Conservation (phyloP, 2,888 invertebrate genomes). For the Therioaphis trifolii region DNA sequence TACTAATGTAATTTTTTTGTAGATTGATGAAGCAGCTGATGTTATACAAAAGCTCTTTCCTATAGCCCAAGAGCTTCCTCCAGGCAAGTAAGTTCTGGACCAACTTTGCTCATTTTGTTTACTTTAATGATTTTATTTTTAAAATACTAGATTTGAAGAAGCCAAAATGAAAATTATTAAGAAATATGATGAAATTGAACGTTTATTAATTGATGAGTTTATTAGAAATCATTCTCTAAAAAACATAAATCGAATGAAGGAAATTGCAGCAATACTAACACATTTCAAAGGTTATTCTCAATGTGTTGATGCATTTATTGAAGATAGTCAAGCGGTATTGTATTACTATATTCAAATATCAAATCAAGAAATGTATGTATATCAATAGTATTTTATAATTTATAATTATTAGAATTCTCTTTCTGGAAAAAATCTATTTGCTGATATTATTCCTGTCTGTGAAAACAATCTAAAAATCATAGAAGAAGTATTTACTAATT, state of each 20-base stretch:
- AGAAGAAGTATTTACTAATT: slow-evolving; percentile 90
- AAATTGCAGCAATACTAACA: slow-evolving; percentile 88
- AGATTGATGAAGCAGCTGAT: slow-evolving; percentile 95
- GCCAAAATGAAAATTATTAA: slow-evolving; percentile 87
- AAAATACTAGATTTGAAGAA: slow-evolving; percentile 74
- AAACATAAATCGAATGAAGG: slow-evolving; percentile 90
- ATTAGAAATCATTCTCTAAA: slow-evolving; percentile 86
- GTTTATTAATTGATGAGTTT: slow-evolving; percentile 93
- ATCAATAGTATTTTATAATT: slow-evolving; percentile 10
- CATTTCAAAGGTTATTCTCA: slow-evolving; percentile 97
- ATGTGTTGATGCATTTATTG: slow-evolving; percentile 96
- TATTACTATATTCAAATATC: neutral
- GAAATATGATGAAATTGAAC: slow-evolving; percentile 91
- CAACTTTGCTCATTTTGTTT: slow-evolving; percentile 11
- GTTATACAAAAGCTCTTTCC: slow-evolving; percentile 95
- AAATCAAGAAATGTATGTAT: neutral
- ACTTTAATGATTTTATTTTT: slow-evolving; percentile 15
- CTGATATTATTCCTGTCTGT: slow-evolving; percentile 89
- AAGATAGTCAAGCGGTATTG: slow-evolving; percentile 90
- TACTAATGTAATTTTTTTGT: slow-evolving; percentile 64
- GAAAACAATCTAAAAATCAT: slow-evolving; percentile 86
- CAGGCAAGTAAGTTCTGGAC: slow-evolving; percentile 75
- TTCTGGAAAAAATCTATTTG: slow-evolving; percentile 89
- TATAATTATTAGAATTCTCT: slow-evolving; percentile 78
- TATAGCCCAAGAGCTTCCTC: slow-evolving; percentile 93